Base-by-base conservation (phyloP, 2,113 vertebrate genomes). In the Hemiprocne comata region DNA sequence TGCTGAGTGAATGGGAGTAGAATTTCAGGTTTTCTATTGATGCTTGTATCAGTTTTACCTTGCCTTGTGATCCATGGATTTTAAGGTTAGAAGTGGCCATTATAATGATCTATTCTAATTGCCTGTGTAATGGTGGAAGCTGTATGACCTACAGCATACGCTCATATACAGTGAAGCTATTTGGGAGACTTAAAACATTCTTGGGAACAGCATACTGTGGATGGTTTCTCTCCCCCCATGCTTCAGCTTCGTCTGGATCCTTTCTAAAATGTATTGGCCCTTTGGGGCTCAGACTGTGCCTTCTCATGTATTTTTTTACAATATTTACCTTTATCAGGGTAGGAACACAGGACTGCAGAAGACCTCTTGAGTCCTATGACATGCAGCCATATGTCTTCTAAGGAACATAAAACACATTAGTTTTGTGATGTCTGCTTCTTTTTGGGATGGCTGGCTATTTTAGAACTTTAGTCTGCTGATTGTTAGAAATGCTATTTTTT, bases 51-150 rank as follows among this genome's bases (percentile, higher is more conserved):
- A 28, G 74, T 95, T 94, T 74, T 89, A 67, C 61, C 33, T 87
- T 85, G 61, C 69, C 33, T 74, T 84, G 85, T 91, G 79, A 77
- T 93, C 87, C 46, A 55, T 91, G 79, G 78, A 72, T 95, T 96
- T 90, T 93, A 77, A 88, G 82, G 82, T 42, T 33, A 74, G 33
- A 87, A 94, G 23, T 57, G 20, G 36, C 71, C 17, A 26, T 91
- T 90, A 70, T 89, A 70, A 80, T 85, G 72, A 80, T 80, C 48
- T 85, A 62, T 64, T 94, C 51, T 42, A 75, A 71, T 72, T 66
- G 34, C 31, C 28, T 92, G 42, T 53, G 40, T 88, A 90, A 84
- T 74, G 26, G 29, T 31, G 54, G 82, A 89, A 86, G 50, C 60
- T 93, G 19, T 60, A 34, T 65, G 72, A 90, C 44, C 44, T 92